A percentile compares a stretch with the other conserved stretches of the same genome.
Conservation (phyloP, 2,797 vertebrate genomes). For the Etheostoma nigrum region DNA sequence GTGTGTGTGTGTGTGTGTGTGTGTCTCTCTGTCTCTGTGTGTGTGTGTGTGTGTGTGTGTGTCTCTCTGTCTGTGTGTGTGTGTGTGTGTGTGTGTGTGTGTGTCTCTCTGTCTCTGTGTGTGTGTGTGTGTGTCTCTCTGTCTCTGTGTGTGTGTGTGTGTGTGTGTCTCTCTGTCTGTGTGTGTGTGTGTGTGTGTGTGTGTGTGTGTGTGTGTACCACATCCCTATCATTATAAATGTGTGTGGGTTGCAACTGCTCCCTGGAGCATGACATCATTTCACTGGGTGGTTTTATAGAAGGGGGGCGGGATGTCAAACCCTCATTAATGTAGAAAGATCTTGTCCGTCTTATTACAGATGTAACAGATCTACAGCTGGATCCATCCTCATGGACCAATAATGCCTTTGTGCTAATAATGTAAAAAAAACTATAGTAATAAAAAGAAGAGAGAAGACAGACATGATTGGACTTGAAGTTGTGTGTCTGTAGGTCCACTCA, state of each 20-base stretch:
- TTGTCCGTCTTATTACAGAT: not conserved
- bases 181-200: conserved; percentile 1
- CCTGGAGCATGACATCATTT: conserved; percentile 57
- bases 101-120: not conserved
- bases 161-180: not conserved
- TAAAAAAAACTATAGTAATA: not conserved
- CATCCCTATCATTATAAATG: not conserved
- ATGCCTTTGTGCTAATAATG: not conserved
- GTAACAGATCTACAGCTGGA: conserved; percentile 8
- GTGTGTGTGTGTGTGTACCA: not conserved
- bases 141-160: not conserved
- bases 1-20: too few relatives aligned
- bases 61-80: conserved; percentile 1
- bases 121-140: not conserved
- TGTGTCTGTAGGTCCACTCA: not conserved
- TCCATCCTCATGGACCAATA: not conserved
- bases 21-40: too few relatives aligned
- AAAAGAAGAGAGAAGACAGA: too few relatives aligned
- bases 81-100: not conserved
- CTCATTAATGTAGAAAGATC: conserved; percentile 18
- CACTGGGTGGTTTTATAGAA: conserved; percentile 27
- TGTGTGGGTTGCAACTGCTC: conserved; percentile 30
- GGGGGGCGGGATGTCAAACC: conserved; percentile 16
- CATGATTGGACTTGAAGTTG: not conserved
- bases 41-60: not conserved